Base-by-base conservation (phyloP, 2,888 invertebrate genomes). In the Ochlodes sylvanus region DNA sequence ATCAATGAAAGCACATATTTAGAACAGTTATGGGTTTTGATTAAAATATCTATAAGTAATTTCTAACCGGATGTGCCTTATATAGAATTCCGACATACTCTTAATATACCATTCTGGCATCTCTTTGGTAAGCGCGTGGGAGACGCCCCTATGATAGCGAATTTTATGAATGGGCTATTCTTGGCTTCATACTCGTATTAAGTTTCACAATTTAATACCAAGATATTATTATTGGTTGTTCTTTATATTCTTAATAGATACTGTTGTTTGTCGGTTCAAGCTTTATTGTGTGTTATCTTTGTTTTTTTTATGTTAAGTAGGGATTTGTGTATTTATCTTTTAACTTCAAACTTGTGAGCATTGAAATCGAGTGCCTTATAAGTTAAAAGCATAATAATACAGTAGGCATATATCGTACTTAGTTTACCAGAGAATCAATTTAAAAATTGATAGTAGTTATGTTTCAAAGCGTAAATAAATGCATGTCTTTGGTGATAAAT, bases 161-260 rank as follows among this genome's bases (percentile, higher is more conserved):
- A 64, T 57, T 64, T 64, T 64, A 64, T 64, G 64, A 64, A 64
- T 64, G 64, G 55, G 34, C 56, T 64, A 64, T 64, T 64, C 57
- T 64, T 38, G 64, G 56, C 44, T 19, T 38, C 64, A 64, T 64
- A n/a, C n/a, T n/a, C n/a, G n/a, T n/a, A 64, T 64, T 64, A 64
- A 64, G 56, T 64, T 56, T 64, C 64, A 64, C 56, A 64, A 47
- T 32, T 44, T 56, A 47, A 64, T 64, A 56, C 10, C 19, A 56
- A 34, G 44, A 47, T 61, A 50, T 38, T 38, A 27, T 27, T 27
- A 27, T 27, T 60, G 60, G 32, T 60, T 42, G 63, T 41, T 38
- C 63, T 54, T 21, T 52, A 52, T 17, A 19, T 27, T 63, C 52
- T 10, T 38, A 38, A n/a, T 7, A 15, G 63, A 42, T 54, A 17